These are phyloP conservation scores for Lutjanus erythropterus DNA, from an alignment of 2,113 vertebrate genomes.

Conservation along the genomic window DNA sequence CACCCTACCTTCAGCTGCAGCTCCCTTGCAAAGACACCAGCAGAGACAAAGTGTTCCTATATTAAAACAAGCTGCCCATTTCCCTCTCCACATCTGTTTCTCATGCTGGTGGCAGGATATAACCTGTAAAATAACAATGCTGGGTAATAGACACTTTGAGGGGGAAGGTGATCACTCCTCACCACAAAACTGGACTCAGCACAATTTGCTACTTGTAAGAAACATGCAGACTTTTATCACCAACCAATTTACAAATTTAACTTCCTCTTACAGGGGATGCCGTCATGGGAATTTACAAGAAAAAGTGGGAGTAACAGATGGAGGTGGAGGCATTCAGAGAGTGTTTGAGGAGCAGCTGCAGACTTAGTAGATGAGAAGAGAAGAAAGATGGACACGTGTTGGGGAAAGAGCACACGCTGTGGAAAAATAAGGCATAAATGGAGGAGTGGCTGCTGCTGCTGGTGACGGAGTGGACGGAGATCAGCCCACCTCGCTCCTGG, in stretches of 20 bases:
- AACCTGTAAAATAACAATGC: slow-evolving; percentile 73
- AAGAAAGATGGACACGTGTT: slow-evolving; percentile 37
- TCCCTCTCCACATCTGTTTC: slow-evolving; percentile 82
- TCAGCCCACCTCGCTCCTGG: slow-evolving; percentile 13
- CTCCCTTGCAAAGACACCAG: slow-evolving; percentile 39
- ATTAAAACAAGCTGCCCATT: slow-evolving; percentile 67
- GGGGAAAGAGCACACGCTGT: slow-evolving; percentile 31
- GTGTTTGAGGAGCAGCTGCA: slow-evolving; percentile 33
- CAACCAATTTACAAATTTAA: background rate
- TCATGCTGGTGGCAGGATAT: slow-evolving; percentile 78
- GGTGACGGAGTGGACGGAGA: slow-evolving; percentile 37
- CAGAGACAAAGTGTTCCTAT: slow-evolving; percentile 44
- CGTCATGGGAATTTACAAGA: slow-evolving; percentile 58
- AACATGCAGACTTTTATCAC: slow-evolving; percentile 40
- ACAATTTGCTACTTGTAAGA: slow-evolving; percentile 53
- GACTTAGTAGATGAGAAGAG: slow-evolving; percentile 8
- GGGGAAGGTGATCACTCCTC: slow-evolving; percentile 46
- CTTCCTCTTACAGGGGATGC: slow-evolving; percentile 16
- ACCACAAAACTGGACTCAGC: slow-evolving; percentile 54
- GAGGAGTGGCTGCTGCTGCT: slow-evolving; percentile 43
- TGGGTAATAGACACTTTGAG: slow-evolving; percentile 50
- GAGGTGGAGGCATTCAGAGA: slow-evolving; percentile 25
- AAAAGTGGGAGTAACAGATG: slow-evolving; percentile 52
- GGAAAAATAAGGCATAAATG: slow-evolving; percentile 50
- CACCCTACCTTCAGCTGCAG: slow-evolving; percentile 46